Conservation (phyloP, 2,113 vertebrate genomes). For the Syrmaticus mikado region DNA sequence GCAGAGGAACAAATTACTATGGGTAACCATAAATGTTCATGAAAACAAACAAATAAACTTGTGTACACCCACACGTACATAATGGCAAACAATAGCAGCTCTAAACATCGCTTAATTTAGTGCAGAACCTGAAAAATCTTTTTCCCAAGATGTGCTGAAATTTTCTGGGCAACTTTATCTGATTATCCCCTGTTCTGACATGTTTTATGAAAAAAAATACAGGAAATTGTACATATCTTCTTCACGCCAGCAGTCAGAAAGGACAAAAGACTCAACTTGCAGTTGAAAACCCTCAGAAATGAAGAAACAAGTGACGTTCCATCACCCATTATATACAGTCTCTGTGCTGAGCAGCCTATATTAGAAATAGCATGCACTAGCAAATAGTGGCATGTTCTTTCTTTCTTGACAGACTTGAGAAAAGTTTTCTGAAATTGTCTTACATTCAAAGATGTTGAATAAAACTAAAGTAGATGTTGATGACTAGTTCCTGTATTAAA, state of each 20-base stretch:
- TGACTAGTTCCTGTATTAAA: background rate
- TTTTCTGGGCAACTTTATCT: background rate
- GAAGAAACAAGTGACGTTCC: background rate
- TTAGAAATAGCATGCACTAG: background rate
- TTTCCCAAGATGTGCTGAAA: background rate
- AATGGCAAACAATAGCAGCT: background rate
- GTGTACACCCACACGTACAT: background rate
- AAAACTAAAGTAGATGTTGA: background rate
- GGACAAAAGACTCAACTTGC: conserved; percentile 23
- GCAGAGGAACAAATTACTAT: background rate
- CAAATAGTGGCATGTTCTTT: background rate
- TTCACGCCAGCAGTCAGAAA: background rate
- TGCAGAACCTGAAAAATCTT: background rate
- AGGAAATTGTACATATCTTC: background rate
- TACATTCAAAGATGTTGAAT: background rate
- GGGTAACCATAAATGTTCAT: background rate
- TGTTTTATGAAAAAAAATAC: background rate
- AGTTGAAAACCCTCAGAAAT: conserved; percentile 27
- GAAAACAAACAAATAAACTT: background rate
- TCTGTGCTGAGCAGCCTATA: background rate
- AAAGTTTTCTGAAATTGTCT: background rate
- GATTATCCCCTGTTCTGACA: background rate
- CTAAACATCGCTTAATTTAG: background rate
- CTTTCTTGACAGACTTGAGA: background rate
- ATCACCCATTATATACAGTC: background rate